Conservation (phyloP, 1,140 invertebrate genomes). For the Brachionus rotundiformis region DNA sequence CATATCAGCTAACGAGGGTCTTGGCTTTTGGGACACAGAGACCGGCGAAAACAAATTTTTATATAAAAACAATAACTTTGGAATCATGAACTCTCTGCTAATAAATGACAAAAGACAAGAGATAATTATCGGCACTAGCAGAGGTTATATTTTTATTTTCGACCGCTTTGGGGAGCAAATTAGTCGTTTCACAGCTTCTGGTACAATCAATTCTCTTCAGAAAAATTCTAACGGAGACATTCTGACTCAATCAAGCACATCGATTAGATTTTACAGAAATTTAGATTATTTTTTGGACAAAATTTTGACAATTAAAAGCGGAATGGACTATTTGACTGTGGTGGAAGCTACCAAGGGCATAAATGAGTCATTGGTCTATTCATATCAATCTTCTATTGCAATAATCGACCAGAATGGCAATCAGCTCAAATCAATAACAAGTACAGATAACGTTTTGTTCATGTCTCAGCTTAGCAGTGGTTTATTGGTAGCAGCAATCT, state of each 20-base stretch:
- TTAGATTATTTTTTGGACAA: not conserved
- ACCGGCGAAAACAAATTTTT: not conserved
- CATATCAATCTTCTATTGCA: not conserved
- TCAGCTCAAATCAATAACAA: not conserved
- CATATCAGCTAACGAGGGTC: not conserved
- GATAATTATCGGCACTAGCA: not conserved
- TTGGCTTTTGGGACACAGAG: not conserved
- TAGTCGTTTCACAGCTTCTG: not conserved
- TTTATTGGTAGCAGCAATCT: not conserved
- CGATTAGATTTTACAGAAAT: not conserved
- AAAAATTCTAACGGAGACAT: not conserved
- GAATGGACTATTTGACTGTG: not conserved
- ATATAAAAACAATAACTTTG: not conserved
- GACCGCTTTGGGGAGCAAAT: not conserved
- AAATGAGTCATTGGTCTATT: not conserved
- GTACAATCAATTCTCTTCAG: not conserved
- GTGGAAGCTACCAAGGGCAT: not conserved
- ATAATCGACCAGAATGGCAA: not conserved
- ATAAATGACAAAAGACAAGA: not conserved
- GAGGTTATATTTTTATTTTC: not conserved
- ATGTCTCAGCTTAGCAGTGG: not conserved
- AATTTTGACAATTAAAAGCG: not conserved
- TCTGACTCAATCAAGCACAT: not conserved
- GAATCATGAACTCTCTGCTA: not conserved
- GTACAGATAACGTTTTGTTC: not conserved